Conservation (phyloP, 2,113 vertebrate genomes). For the Fukomys damarensis region DNA sequence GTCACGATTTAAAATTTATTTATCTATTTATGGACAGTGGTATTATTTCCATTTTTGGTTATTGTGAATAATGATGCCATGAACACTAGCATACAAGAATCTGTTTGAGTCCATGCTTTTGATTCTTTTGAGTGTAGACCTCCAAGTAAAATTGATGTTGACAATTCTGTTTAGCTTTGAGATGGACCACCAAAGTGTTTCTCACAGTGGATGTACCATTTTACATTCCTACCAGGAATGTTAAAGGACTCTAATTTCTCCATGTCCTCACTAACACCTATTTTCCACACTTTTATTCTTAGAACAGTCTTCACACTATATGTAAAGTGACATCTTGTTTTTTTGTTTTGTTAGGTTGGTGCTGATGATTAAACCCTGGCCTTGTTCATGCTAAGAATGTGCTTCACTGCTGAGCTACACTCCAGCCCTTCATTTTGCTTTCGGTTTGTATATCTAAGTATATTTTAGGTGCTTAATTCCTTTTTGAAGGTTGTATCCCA, state of each 20-base stretch:
- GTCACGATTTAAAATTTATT: not conserved
- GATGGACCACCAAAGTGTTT: not conserved
- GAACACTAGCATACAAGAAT: not conserved
- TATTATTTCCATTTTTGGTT: not conserved
- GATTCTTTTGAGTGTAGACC: not conserved
- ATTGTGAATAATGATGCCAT: not conserved
- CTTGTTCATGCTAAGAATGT: not conserved
- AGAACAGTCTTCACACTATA: too few relatives aligned
- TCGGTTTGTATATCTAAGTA: not conserved
- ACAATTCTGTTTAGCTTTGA: not conserved
- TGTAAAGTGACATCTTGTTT: not conserved
- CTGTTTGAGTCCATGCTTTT: not conserved
- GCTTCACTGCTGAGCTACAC: not conserved
- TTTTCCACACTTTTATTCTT: not conserved
- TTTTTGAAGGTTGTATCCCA: not conserved
- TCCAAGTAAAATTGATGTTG: not conserved
- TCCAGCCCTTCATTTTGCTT: not conserved
- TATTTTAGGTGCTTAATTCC: not conserved
- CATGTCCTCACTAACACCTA: not conserved
- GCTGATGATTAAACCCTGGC: not conserved
- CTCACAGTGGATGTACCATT: not conserved
- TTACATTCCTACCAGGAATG: not conserved
- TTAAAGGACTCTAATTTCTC: not conserved
- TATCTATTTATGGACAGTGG: not conserved
- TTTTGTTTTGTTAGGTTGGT: too few relatives aligned